Base-by-base conservation (phyloP, 2,113 vertebrate species). In the Odontesthes bonariensis region DNA sequence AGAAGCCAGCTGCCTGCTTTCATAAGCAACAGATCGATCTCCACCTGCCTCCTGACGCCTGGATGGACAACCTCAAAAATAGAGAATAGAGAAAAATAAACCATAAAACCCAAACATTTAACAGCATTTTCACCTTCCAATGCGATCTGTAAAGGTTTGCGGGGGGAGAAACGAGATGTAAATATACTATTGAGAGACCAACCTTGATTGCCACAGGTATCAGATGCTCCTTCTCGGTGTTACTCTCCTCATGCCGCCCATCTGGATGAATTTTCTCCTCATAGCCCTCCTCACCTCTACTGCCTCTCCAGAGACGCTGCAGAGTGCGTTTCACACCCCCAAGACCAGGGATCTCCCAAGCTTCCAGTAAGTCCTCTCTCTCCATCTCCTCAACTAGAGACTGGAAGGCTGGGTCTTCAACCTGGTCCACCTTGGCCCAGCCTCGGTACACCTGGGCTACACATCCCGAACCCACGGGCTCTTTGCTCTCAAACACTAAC, bases 401-500 rank as follows among this genome's bases (percentile, higher is more conserved):
- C 75, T 82, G 69, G 61, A 93, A 92, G 2, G 81, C 89, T 7
- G 83, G 77, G 5, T 94, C 91, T 0, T 92, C 75, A 9, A 98
- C 71, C 3, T 87, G 86, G 0, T 90, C 79, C 0, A 94, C 90
- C 62, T 93, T 94, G 0, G 94, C 95, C 22, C 94, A 94, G 6
- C 96, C 98, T 70, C 94, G 95, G 72, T 99, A 99, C 42, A 99
- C 98, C 83, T 99, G 98, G 0, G 97, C 97, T 1, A 99, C 94
- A 0, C 97, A 99, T 13, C 98, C 98, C 0, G 97, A 98, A 5
- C 97, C 97, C 0, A 98, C 94, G 0, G 98, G 98, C 59, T 98
- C 94, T 79, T 66, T 94, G 83, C 95, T 95, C n/a, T 93, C 89
- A 31, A 99, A 96, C 58, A 67, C 20, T 12, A 99, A 93, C 22